Base-by-base conservation (phyloP, 2,888 invertebrate species). In the Nipponacmea schrenckii region DNA sequence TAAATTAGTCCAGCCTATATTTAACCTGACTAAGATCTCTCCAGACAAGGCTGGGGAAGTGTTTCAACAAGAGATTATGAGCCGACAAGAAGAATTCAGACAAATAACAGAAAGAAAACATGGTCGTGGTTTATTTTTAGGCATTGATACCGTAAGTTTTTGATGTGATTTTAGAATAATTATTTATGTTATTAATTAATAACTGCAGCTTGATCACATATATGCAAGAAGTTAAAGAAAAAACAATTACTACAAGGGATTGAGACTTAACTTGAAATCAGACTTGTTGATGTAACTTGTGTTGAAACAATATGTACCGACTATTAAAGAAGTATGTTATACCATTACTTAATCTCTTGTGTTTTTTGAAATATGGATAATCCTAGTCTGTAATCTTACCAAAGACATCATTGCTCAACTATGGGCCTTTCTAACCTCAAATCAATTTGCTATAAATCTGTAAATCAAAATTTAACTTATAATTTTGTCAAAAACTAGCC, bases 11-110 rank as follows among this genome's bases (percentile, higher is more conserved):
- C 89, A 90, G 7, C 89, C 89, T 78, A 81, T 92, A n/a, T 92
- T 90, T 83, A 94, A 94, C 83, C 86, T 96, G 76, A 92, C 93
- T 0, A 93, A 94, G 81, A 90, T 93, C 39, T 93, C 93, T 85
- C 92, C 94, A 67, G 91, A 92, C 10, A 92, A 92, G 72, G 91
- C 94, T 5, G 93, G 93, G 63, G 91, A 91, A 70, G 92, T 91
- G 74, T 81, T 95, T 45, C 86, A 92, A n/a, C 93, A 93, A 85
- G 90, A 94, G 10, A 89, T 96, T 0, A 92, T 92, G 86, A 93
- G 81, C 39, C 77, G 77, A 62, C 83, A 83, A 67, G 79, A 78
- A 20, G 79, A 80, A 39, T 82, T 80, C 67, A 65, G 70, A 15
- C 74, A 81, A 64, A 78, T 81, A 14, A 81, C 81, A 73, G 77